Evolutionary conservation across 2,888 invertebrate species (phyloP).

Genomic region (Megaustenia siamemsis): DNA sequence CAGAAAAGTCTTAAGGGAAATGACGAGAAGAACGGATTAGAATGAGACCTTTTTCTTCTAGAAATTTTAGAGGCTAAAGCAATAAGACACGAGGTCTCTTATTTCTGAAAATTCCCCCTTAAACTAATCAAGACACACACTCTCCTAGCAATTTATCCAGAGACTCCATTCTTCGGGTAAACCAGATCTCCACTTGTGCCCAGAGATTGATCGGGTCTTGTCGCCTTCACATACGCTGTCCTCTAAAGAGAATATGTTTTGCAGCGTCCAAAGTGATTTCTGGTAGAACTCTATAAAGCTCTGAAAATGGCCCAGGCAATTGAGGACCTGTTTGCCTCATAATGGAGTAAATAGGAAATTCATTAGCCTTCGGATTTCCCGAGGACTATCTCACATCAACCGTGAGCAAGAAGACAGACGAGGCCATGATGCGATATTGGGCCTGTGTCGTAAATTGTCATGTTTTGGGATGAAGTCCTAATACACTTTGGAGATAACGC

Average conservation of each 20-base stretch:
- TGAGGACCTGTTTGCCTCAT: conserved; percentile 37
- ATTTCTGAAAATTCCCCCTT: not conserved
- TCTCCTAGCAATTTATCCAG: conserved; percentile 29
- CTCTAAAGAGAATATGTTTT: conserved; percentile 60
- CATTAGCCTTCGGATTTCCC: conserved; percentile 47
- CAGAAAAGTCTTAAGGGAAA: not conserved
- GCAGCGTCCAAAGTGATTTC: conserved; percentile 55
- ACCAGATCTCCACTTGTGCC: conserved; percentile 30
- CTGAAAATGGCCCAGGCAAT: conserved; percentile 30
- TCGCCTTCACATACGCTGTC: conserved; percentile 43
- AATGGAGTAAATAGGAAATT: conserved; percentile 52
- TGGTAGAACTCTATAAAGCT: conserved; percentile 39
- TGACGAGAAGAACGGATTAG: not conserved
- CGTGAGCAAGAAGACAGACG: conserved; percentile 24
- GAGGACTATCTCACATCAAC: conserved; percentile 41
- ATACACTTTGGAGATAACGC: conserved; percentile 20
- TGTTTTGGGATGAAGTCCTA: conserved; percentile 38
- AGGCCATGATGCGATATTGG: conserved; percentile 39
- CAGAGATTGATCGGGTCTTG: conserved; percentile 32
- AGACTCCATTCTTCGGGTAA: conserved; percentile 34
- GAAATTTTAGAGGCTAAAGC: conserved; percentile 41
- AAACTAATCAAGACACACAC: conserved; percentile 38
- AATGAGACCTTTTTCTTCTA: conserved; percentile 23
- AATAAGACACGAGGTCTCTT: conserved; percentile 24
- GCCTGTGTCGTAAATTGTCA: conserved; percentile 50